Percentiles rank a stretch among this genome's conserved stretches.
These are phyloP conservation scores for Colinus virginianus DNA, from an alignment of 2,113 vertebrate species.

Conservation along the genomic window DNA sequence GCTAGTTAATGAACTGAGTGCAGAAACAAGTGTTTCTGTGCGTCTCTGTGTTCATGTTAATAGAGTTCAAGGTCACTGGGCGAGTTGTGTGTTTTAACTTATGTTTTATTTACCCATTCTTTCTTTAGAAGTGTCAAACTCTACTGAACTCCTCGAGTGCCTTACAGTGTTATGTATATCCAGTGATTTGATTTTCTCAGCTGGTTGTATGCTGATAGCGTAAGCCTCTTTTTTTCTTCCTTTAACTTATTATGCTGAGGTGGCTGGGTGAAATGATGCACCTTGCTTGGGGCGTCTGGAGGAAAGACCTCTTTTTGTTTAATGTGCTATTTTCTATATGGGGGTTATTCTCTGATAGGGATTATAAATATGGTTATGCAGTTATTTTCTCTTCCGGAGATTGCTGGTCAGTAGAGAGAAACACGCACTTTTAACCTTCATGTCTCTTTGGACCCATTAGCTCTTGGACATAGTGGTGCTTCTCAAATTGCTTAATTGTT, in stretches of 20 bases:
- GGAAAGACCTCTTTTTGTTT: not conserved
- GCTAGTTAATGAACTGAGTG: conserved; percentile 1
- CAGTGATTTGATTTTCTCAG: not conserved
- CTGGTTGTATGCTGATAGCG: not conserved
- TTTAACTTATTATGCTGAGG: not conserved
- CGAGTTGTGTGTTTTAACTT: not conserved
- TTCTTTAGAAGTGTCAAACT: not conserved
- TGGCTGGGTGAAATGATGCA: not conserved
- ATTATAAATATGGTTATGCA: not conserved
- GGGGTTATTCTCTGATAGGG: not conserved
- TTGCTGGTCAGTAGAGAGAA: not conserved
- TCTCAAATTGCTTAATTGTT: conserved; percentile 37
- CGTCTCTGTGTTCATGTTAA: not conserved
- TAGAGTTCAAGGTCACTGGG: not conserved
- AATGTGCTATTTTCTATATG: not conserved
- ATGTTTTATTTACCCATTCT: not conserved
- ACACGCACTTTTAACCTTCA: not conserved
- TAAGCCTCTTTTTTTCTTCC: not conserved
- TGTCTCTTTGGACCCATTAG: conserved; percentile 11
- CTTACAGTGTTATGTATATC: not conserved
- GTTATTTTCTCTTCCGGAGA: not conserved
- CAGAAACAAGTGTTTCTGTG: not conserved
- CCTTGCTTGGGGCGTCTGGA: not conserved
- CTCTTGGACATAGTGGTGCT: not conserved
- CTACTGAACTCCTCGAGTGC: not conserved